A percentile compares a stretch with the other conserved stretches of the same genome.
Conservation (phyloP, 1,140 invertebrate genomes). For the Callitettix versicolor region DNA sequence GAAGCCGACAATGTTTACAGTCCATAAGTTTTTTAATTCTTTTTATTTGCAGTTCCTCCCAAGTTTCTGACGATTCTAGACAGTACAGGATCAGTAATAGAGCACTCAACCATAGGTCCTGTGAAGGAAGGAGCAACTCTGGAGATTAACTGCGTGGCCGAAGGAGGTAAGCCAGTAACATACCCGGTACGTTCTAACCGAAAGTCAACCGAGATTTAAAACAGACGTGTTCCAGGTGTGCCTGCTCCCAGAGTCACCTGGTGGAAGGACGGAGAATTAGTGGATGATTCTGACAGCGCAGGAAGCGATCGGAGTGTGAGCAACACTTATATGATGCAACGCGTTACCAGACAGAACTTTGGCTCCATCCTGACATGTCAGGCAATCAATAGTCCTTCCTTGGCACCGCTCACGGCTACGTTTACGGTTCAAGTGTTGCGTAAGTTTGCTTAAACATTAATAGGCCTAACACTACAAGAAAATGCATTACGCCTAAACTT, state of each 20-base stretch:
- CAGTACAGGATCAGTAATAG: constrained; percentile 57
- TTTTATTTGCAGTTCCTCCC: constrained; percentile 61
- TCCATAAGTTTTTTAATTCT: too few relatives aligned
- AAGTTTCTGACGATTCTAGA: constrained; percentile 68
- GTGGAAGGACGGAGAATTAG: constrained; percentile 41
- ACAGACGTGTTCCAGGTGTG: constrained; percentile 27
- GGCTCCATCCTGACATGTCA: constrained; percentile 35
- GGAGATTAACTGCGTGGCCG: constrained; percentile 31
- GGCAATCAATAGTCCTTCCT: constrained; percentile 34
- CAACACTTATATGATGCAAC: constrained; percentile 28
- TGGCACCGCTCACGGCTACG: constrained; percentile 32
- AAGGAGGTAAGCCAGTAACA: neutral
- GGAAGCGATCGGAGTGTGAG: constrained; percentile 32
- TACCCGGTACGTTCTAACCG: neutral
- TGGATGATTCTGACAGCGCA: constrained; percentile 39
- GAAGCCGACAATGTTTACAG: too few relatives aligned
- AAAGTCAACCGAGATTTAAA: neutral
- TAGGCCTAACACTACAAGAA: neutral
- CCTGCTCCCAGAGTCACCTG: constrained; percentile 41
- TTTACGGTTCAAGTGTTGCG: constrained; percentile 37
- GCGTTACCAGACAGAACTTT: constrained; percentile 31
- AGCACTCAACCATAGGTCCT: constrained; percentile 55
- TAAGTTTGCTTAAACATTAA: constrained; percentile 26
- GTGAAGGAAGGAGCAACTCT: constrained; percentile 72
- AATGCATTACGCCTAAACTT: too few relatives aligned